Evolutionary conservation across 2,113 vertebrate genomes (phyloP), one percentile per base, ranked within the genome.

Genomic region (Vombatus ursinus): DNA sequence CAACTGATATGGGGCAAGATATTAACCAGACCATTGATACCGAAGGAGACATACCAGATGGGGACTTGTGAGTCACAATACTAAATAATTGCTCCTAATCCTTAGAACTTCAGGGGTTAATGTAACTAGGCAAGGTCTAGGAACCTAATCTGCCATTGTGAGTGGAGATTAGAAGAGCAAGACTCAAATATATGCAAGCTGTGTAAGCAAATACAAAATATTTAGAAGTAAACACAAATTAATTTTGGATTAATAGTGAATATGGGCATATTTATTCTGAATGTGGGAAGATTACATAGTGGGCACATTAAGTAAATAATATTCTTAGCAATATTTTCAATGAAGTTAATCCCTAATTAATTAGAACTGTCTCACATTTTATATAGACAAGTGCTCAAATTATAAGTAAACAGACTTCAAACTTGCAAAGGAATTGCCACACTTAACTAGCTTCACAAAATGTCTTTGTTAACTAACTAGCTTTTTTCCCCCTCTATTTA

Each of bases 321-420:
- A 95, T 91, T 57, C 95, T 92, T 54, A 91, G 48, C n/a, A 10
- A 48, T 91, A 16, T 24, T 49, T 94, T 91, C 16, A 49, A 28
- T 91, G 28, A 92, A 92, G 1, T 24, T 54, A 51, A 19, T 91
- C n/a, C 28, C 92, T 61, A 51, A 53, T 7, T 44, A 19, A n/a
- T 26, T 14, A 26, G 7, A 48, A 89, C 6, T 48, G 25, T 47
- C 50, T 26, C 47, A 8, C n/a, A 57, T 92, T 31, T 11, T 50
- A 47, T 89, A 11, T 91, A 61, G 50, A 48, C 48, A 49, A 49
- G 10, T 68, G 24, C 47, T n/a, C 49, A 53, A 90, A 44, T 49
- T 19, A 0, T 47, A 90, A 49, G 6, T 48, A 22, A 25, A 14
- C 47, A 52, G 4, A 23, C 14, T 94, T 37, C 89, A 47, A 26